phyloP scores from a whole-genome alignment of 2,888 invertebrate genomes.

The Boloria selene region DNA sequence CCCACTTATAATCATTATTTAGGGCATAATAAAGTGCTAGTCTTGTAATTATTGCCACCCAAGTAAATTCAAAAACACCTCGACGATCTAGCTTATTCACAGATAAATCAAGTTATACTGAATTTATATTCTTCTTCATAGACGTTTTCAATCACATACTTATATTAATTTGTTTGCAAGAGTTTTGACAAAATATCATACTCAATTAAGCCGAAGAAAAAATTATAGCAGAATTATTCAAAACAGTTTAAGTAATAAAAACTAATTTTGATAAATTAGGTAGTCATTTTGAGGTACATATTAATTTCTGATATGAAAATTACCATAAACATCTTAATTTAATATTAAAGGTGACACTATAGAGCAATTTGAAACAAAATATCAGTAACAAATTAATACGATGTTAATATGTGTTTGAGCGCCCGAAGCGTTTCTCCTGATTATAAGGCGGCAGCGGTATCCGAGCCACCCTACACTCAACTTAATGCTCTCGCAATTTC shows the following conservation, averaged over 20 bases:
- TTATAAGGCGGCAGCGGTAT: constrained; percentile 73
- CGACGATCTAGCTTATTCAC: background rate
- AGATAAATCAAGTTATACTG: too few species aligned
- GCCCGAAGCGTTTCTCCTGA: constrained; percentile 64
- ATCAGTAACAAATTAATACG: constrained; percentile 70
- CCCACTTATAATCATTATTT: constrained; percentile 77
- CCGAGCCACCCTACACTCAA: constrained; percentile 80
- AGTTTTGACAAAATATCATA: too few species aligned
- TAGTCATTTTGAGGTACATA: background rate
- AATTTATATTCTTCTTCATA: too few species aligned
- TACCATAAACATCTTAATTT: constrained; percentile 2
- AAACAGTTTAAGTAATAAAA: too few species aligned
- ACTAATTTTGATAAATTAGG: background rate
- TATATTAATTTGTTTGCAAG: too few species aligned
- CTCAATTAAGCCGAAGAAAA: too few species aligned
- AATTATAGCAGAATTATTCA: too few species aligned
- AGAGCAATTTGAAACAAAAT: constrained; percentile 38
- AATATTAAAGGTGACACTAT: constrained; percentile 27
- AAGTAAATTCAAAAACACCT: constrained; percentile 38
- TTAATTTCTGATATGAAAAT: background rate
- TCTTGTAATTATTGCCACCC: constrained; percentile 74
- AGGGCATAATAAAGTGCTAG: constrained; percentile 77
- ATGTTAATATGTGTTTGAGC: constrained; percentile 54
- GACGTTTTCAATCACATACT: too few species aligned
- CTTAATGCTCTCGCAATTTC: constrained; percentile 82